Conservation (phyloP, 2,113 vertebrate species). For the Addax nasomaculatus region DNA sequence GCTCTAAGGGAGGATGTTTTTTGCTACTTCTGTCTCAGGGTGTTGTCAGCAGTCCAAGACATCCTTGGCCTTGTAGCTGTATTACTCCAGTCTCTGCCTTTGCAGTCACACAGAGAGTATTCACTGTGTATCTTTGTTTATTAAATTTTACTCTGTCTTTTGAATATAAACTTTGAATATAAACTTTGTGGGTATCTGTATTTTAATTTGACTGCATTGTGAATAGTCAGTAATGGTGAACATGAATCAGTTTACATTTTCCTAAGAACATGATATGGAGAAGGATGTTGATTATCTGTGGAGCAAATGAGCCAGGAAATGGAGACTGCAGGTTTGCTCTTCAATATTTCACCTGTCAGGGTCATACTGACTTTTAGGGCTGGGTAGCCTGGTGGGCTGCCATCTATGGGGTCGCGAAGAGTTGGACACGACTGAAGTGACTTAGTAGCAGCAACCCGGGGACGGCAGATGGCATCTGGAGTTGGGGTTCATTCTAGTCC, state of each 20-base stretch:
- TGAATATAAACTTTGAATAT: neutral
- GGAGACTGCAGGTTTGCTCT: neutral
- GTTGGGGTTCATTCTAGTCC: neutral
- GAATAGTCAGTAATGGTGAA: neutral
- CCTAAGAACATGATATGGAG: neutral
- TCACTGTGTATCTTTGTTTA: neutral
- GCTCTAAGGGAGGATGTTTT: neutral
- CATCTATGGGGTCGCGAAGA: too few relatives aligned
- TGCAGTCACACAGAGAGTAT: neutral
- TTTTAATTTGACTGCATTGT: neutral
- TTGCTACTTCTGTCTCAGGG: neutral
- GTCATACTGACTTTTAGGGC: neutral
- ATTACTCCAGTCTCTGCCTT: neutral
- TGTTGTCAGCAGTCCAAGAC: neutral
- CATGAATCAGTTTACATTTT: neutral
- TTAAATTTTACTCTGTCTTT: neutral
- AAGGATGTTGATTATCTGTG: neutral
- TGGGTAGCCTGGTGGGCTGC: neutral
- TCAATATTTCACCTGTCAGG: neutral
- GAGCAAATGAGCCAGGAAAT: neutral
- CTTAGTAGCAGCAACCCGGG: too few relatives aligned
- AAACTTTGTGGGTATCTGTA: neutral
- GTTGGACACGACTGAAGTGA: too few relatives aligned
- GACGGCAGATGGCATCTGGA: neutral
- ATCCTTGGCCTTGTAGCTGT: neutral